Percentiles rank a stretch among this genome's conserved stretches.
Evolutionary conservation across 92 coral and sea anemone genomes (phyloP).

Genomic region (Desmophyllum pertusum): DNA sequence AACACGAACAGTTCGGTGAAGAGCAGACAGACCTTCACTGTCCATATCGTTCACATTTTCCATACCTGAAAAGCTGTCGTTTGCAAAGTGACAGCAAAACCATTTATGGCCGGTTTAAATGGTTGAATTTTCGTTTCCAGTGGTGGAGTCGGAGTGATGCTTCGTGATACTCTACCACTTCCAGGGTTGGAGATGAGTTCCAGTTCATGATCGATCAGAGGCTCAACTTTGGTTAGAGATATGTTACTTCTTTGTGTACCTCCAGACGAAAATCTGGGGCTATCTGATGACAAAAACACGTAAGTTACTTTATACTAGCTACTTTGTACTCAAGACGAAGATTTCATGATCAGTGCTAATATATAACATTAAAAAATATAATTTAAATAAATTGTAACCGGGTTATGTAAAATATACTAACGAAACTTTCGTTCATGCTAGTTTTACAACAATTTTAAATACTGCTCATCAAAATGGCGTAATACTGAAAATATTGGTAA

Average conservation of each 20-base stretch:
- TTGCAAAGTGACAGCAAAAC: not conserved
- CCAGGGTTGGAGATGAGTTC: conserved; percentile 29
- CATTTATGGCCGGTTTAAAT: not conserved
- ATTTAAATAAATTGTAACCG: too few relatives aligned
- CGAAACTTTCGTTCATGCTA: too few relatives aligned
- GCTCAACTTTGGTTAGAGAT: conserved; percentile 29
- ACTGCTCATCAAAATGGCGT: too few relatives aligned
- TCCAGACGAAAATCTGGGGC: conserved; percentile 11
- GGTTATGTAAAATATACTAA: too few relatives aligned
- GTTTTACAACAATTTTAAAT: too few relatives aligned
- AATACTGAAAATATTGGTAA: too few relatives aligned
- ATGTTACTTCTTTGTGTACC: conserved; percentile 26
- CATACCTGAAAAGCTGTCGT: not conserved
- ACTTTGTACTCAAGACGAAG: too few relatives aligned
- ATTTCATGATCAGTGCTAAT: too few relatives aligned
- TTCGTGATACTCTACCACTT: not conserved
- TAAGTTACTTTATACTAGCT: too few relatives aligned
- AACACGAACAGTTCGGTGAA: conserved; percentile 64
- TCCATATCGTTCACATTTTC: conserved; percentile 26
- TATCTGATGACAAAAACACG: not conserved
- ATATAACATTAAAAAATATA: too few relatives aligned
- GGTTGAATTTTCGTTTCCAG: not conserved
- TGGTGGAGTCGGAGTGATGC: not conserved
- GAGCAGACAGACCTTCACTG: conserved; percentile 46
- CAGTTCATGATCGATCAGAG: conserved; percentile 26